Evolutionary conservation across 2,888 invertebrate genomes (phyloP), one percentile per base, ranked within the genome.

Genomic region (Latheticus oryzae): DNA sequence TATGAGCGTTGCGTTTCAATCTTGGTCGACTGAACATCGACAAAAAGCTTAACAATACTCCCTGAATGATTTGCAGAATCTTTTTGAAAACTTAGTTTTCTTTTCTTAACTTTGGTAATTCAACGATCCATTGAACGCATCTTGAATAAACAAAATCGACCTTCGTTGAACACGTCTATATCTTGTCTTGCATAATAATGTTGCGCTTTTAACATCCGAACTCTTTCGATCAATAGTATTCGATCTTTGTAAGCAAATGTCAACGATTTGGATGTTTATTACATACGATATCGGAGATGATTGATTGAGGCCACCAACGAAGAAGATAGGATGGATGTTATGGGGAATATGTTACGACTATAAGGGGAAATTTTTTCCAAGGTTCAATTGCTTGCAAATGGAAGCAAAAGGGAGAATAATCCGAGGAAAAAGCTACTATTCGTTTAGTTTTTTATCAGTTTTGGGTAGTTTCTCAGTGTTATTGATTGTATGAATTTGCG

Each of bases 361-460:
- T 16, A 24, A 3, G 26, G 42, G 24, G 42, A 42, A 42, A 28
- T 42, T 38, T 38, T 21, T 38, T 21, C n/a, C n/a, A 38, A 38
- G 23, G 7, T 21, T 5, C 7, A 35, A 35, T 17, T 4, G 13
- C 33, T 12, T 33, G 33, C 16, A 35, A 35, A 35, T 35, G 35
- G 35, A 8, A 12, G 1, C 4, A 13, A 26, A 42, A 12, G 8
- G 11, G 32, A 4, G 11, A 38, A 38, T 38, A 38, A 15, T 2
- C 5, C 13, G 24, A 7, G 2, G 37, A 8, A 40, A 37, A 24
- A n/a, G n/a, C n/a, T n/a, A n/a, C n/a, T n/a, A n/a, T n/a, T n/a
- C n/a, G n/a, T n/a, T n/a, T n/a, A n/a, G n/a, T n/a, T n/a, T n/a
- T n/a, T n/a, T n/a, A n/a, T n/a, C n/a, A n/a, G n/a, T n/a, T n/a